Percentiles rank a stretch among this genome's conserved stretches.
Conservation (phyloP, 1,140 invertebrate genomes). For the Aricia agestis region DNA sequence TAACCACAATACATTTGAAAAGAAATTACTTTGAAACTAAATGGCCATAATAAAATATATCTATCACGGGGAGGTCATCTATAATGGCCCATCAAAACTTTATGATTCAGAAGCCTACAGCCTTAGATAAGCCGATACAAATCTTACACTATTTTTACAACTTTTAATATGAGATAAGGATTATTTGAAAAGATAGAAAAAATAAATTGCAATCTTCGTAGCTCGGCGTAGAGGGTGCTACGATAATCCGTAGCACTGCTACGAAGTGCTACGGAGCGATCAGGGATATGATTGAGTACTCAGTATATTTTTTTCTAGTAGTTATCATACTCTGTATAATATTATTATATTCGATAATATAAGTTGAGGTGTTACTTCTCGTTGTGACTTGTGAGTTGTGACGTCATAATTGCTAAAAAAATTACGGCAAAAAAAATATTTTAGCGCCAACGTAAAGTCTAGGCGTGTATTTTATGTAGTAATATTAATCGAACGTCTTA, state of each 20-base stretch:
- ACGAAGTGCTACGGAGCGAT: no score
- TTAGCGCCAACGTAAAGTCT: no score
- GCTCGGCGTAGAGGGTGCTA: background rate
- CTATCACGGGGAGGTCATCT: constrained; percentile 9
- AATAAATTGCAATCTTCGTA: background rate
- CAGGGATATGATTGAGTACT: no score
- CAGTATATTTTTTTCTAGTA: no score
- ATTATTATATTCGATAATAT: no score
- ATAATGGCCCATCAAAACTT: constrained; percentile 30
- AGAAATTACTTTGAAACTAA: background rate
- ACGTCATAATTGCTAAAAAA: no score
- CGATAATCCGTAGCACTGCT: background rate
- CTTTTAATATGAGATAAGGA: constrained; percentile 16
- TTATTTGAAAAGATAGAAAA: background rate
- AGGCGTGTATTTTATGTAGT: no score
- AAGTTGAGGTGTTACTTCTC: no score
- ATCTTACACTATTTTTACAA: constrained; percentile 29
- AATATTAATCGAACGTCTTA: no score
- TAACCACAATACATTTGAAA: background rate
- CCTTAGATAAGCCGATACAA: constrained; percentile 28
- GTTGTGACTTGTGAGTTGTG: no score
- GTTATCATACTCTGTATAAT: no score
- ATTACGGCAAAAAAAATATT: no score
- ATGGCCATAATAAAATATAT: constrained; percentile 8
- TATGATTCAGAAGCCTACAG: constrained; percentile 22